Evolutionary conservation across 2,888 invertebrate genomes (phyloP), one percentile per base, ranked within the genome.

Genomic region (Drosophila macrothrix): DNA sequence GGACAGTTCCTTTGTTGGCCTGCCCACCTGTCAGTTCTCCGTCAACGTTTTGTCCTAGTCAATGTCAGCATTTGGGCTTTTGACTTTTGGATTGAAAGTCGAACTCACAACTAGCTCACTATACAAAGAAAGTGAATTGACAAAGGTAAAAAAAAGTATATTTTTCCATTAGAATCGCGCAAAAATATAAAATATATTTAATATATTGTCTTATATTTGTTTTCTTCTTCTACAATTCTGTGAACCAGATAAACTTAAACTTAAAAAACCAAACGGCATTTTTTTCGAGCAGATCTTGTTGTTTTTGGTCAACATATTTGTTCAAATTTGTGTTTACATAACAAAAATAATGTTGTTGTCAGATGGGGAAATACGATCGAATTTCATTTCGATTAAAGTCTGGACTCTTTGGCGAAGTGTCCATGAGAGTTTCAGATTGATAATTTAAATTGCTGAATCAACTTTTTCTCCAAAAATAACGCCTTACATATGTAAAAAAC

Each of bases 21-120:
- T 25, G 46, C 4, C 25, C 25, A 25, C 25, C 67, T 65, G 64
- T 49, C 68, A 67, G 63, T 14, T 64, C 54, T 66, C 43, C 66
- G 25, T 55, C 46, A 25, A 9, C 25, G 4, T 74, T 66, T 52
- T 28, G 53, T 46, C 46, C 52, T 9, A 25, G 25, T 9, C 46
- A 46, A 9, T 46, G 4, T 46, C 25, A 16, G 25, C 16, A 25
- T 9, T 46, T 10, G 10, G 4, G 41, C n/a, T 10, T 25, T 25
- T 9, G 9, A 9, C 7, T 46, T 22, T 14, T 43, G 22, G 1
- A 6, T 43, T 22, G 6, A 14, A 22, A 43, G 14, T 43, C 43
- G 19, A 39, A 19, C 9, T 10, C 4, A 39, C 9, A 39, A 37
- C 29, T 29, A 29, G 29, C 1, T 33, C 12, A 35, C 14, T 37